Evolutionary conservation across 2,797 vertebrate species (phyloP), one percentile per base, ranked within the genome.

Genomic region (Mormyrops attenuatus): DNA sequence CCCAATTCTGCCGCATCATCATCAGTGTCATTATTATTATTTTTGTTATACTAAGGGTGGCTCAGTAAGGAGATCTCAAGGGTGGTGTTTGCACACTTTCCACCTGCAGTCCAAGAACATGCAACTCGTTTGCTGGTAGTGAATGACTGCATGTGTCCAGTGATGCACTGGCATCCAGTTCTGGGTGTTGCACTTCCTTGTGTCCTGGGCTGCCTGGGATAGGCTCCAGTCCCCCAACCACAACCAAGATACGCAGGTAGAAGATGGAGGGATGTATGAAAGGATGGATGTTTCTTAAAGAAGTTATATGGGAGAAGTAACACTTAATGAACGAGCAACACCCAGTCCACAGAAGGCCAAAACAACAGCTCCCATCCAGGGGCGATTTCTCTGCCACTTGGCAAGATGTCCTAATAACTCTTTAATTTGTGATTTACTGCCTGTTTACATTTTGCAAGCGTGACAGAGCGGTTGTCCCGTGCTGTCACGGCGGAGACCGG

Each of bases 381-480:
- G 4, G 57, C 63, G 22, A 93, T 94, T 94, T 94, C 93, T 91
- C 90, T 91, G 89, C 89, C 90, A 92, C 94, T 90, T 73, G 44
- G 88, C 91, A 90, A 91, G 88, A 89, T 88, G 88, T 92, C 92
- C 92, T 94, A 95, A 95, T 94, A 94, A 93, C 90, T 91, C 90
- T 93, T 91, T 94, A 93, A 94, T 95, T 92, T 89, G 88, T 94
- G 91, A 94, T 93, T 93, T 88, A 91, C 91, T 92, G 90, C 93
- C 89, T 85, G 87, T 91, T 91, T 91, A 91, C 26, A 80, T 88
- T 50, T 92, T 93, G 92, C 88, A 89, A 91, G 88, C 57, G 86
- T 91, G 91, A 94, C 92, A 87, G 92, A 93, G 90, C 90, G 47
- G 41, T n/a, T 88, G 44, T 60, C 66, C 73, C 3, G 88, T 44